Percentiles rank a stretch among this genome's conserved stretches.
Evolutionary conservation across 2,888 invertebrate species (phyloP).

Genomic region (Temnothorax unifasciatus): DNA sequence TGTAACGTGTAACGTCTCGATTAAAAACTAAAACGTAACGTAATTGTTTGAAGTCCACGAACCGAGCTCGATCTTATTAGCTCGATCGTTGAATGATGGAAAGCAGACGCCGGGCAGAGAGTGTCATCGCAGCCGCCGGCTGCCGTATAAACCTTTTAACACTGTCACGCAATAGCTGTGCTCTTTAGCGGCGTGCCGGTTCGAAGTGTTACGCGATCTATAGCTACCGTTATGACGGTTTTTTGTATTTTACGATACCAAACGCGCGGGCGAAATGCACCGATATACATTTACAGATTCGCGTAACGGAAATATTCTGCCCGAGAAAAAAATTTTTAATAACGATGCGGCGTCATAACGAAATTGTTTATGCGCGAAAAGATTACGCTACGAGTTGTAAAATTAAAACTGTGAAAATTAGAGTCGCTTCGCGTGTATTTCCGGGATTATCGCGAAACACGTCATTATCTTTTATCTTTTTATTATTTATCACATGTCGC

Average conservation of each 20-base stretch:
- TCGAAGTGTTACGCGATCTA: constrained; percentile 34
- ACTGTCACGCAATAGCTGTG: constrained; percentile 44
- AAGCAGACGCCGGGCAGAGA: constrained; percentile 23
- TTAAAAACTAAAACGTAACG: constrained; percentile 12
- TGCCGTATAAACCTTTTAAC: constrained; percentile 54
- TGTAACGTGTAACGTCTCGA: not conserved
- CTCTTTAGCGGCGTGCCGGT: constrained; percentile 45
- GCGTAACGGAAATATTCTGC: not conserved
- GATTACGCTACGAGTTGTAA: not conserved
- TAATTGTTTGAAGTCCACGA: constrained; percentile 31
- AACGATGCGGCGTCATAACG: not conserved
- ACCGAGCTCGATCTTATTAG: constrained; percentile 22
- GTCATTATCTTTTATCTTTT: constrained; percentile 20
- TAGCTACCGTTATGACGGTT: constrained; percentile 40
- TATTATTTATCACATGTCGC: not conserved
- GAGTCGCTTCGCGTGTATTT: not conserved
- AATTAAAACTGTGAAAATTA: constrained; percentile 10
- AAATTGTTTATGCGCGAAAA: not conserved
- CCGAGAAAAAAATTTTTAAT: not conserved
- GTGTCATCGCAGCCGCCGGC: constrained; percentile 44
- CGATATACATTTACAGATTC: not conserved
- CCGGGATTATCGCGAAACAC: not conserved
- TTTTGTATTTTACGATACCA: not conserved
- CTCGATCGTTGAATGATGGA: constrained; percentile 42
- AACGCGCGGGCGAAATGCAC: not conserved